Base-by-base conservation (phyloP, 2,888 invertebrate species). In the Clivina fossor region DNA sequence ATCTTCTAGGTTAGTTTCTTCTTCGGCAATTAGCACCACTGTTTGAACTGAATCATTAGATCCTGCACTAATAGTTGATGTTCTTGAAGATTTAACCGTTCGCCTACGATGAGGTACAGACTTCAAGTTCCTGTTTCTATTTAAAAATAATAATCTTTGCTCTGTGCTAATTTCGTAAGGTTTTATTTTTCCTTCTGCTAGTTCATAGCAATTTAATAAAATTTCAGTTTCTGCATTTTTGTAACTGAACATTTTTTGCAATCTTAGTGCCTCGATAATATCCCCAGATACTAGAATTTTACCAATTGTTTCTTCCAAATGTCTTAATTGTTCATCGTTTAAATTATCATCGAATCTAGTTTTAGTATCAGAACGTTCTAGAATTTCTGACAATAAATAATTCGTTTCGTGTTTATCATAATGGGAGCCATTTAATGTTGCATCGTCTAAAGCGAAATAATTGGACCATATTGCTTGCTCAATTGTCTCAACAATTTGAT, bases 151-250 rank as follows among this genome's bases (percentile, higher is more conserved):
- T 51, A 81, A 72, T 46, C 83, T 78, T 66, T 88, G 80, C 64
- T 86, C 83, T 40, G 78, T 75, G 1, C 82, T 83, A 62, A 89
- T 69, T 56, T 85, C 80, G 63, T 81, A 79, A 0, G 85, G 85
- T 30, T 78, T 75, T 28, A 80, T 74, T 3, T 78, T 74, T 2
- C 82, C 82, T 68, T 86, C 86, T 0, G 84, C 86, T 48, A 86
- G 68, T 64, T 77, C 79, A 61, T 82, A 72, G 60, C 84, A 85
- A 1, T 84, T 75, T 67, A 82, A 76, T 38, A 85, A 66, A 32
- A 83, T 78, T 65, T 82, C 79, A 28, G 85, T 74, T 26, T 83
- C 80, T 1, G 69, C 65, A 59, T 71, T 74, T 2, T 73, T 71
- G 38, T 71, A 71, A 13, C 73, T 70, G 57, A 80, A 83, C 64